Base-by-base conservation (phyloP, 2,888 invertebrate genomes). In the Drosophila sordidapex region DNA sequence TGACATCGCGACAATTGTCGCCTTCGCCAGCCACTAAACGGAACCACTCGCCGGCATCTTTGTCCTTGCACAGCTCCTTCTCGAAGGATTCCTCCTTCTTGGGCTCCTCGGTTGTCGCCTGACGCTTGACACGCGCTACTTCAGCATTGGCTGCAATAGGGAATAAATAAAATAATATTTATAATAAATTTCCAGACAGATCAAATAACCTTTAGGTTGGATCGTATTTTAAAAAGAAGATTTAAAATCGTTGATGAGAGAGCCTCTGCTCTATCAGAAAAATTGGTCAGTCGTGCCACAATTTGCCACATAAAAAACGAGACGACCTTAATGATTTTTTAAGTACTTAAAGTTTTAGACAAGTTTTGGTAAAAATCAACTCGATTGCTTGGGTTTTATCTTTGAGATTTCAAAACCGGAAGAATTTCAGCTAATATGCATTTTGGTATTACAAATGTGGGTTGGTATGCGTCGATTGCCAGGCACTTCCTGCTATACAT, bases 11-110 rank as follows among this genome's bases (percentile, higher is more conserved):
- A 93, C 98, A 98, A 93, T 97, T 97, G 94, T 98, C 98, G 90
- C 97, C 97, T 88, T 98, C 97, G 88, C 97, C 97, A 75, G 97
- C 96, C 74, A 97, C 96, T 92, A 98, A 94, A 91, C 98, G 96
- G 95, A 98, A 98, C 98, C 98, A 98, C 94, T 98, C 98, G 79
- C 98, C 98, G 60, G 98, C 98, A 94, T 97, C 98, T 94, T 97
- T 98, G 94, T 97, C 97, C 94, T 97, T 97, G 94, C 98, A 98
- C 87, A 98, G 95, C 93, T 97, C 98, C 92, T 94, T 95, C 93
- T 98, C 97, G 93, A 97, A 96, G 93, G 96, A 97, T 90, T 97
- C 97, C 90, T 97, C 97, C 94, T 97, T 97, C 94, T 97, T 97
- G 82, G 96, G 95, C 68, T 96, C 95, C 92, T 96, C 95, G 74